Evolutionary conservation across 2,888 invertebrate species (phyloP).

Genomic region (Philopedon plagiatum): DNA sequence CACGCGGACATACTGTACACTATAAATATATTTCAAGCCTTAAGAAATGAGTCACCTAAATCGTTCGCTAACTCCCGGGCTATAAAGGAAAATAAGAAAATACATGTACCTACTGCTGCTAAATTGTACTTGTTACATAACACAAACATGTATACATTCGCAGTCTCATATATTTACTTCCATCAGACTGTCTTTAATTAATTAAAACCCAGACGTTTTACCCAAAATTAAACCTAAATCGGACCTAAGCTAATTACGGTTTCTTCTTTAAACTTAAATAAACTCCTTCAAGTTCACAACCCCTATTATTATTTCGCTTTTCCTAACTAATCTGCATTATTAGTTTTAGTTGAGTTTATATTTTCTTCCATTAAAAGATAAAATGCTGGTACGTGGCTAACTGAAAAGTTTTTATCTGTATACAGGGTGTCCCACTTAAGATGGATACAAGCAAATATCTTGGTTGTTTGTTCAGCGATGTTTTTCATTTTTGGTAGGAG

Average conservation of each 20-base stretch:
- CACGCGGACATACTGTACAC: too few species aligned
- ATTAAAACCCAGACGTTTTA: neutral
- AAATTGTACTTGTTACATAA: neutral
- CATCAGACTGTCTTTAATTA: neutral
- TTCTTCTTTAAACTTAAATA: neutral
- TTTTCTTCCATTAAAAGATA: conserved; percentile 9
- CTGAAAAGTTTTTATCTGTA: conserved; percentile 12
- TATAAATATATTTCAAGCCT: too few species aligned
- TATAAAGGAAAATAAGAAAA: too few species aligned
- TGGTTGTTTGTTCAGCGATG: neutral
- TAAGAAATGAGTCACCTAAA: too few species aligned
- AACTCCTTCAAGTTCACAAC: neutral
- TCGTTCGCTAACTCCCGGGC: too few species aligned
- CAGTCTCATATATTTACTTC: neutral
- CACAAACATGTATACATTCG: neutral
- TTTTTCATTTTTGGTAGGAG: neutral
- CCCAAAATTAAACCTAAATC: neutral
- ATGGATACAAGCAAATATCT: conserved; percentile 30
- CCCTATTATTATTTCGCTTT: neutral
- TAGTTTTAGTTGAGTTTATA: neutral
- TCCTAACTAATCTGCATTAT: neutral
- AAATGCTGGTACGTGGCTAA: neutral
- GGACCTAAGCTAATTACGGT: neutral
- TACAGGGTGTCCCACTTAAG: too few species aligned
- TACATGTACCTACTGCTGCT: too few species aligned